Evolutionary conservation across 2,797 vertebrate species (phyloP).

Genomic region (Coccyzus lansbergi): DNA sequence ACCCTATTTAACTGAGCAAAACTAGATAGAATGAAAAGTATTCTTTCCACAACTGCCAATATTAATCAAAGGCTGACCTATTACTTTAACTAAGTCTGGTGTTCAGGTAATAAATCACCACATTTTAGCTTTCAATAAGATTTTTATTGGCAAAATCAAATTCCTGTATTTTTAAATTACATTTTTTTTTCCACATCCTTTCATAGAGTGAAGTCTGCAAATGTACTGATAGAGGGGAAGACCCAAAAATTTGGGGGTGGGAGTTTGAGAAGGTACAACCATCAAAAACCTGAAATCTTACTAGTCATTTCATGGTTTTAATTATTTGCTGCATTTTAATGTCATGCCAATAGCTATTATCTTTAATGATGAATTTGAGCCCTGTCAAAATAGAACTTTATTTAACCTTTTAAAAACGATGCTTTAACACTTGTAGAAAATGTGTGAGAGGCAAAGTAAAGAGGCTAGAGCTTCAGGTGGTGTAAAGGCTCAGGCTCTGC

Average conservation of each 20-base stretch:
- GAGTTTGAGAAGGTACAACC: neutral
- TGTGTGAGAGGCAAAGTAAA: neutral
- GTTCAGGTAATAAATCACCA: neutral
- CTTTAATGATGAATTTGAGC: neutral
- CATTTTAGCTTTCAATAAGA: neutral
- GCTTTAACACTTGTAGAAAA: neutral
- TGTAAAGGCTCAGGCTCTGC: neutral
- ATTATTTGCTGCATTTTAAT: neutral
- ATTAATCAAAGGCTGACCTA: neutral
- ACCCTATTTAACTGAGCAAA: neutral
- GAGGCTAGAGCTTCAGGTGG: neutral
- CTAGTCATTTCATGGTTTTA: neutral
- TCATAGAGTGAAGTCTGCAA: neutral
- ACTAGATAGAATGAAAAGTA: neutral
- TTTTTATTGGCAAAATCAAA: neutral
- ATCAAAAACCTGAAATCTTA: neutral
- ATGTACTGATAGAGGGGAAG: rapidly evolving
- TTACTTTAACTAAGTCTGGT: neutral
- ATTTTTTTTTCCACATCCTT: neutral
- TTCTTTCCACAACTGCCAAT: neutral
- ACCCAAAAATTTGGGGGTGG: neutral
- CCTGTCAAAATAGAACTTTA: neutral
- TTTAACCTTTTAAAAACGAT: neutral
- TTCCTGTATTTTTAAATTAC: neutral
- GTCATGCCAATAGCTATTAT: neutral